phyloP scores from a whole-genome alignment of 1,140 invertebrate species.

The Leptinotarsa lineolata region DNA sequence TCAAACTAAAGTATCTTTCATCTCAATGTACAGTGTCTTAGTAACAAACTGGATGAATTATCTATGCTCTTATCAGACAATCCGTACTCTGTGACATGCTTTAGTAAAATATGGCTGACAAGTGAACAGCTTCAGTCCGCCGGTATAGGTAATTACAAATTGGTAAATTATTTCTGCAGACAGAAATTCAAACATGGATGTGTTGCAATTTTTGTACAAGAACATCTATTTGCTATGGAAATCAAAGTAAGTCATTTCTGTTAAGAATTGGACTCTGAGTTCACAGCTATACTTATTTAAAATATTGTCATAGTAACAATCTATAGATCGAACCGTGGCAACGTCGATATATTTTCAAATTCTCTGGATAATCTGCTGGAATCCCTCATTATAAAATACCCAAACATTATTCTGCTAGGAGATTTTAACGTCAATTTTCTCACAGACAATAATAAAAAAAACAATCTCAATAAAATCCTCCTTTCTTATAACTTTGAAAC shows the following conservation, averaged over 20 bases:
- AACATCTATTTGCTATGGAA: conserved; percentile 1
- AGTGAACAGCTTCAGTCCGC: conserved; percentile 12
- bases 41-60: conserved; percentile 16
- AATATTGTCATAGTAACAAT: conserved; percentile 17
- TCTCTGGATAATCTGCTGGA: conserved; percentile 17
- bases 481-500: conserved; percentile 9
- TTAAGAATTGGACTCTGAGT: background rate
- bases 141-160: conserved; percentile 17
- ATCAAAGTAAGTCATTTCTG: conserved; percentile 13
- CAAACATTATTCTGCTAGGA: conserved; percentile 16
- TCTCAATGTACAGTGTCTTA: conserved; percentile 9
- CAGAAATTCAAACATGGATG: conserved; percentile 9
- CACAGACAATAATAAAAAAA: conserved; percentile 14
- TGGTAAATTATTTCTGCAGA: conserved; percentile 16
- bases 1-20: conserved; percentile 15
- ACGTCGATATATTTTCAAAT: conserved; percentile 12
- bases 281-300: conserved; percentile 13
- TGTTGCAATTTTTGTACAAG: conserved; percentile 15
- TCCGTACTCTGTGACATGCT: conserved; percentile 10
- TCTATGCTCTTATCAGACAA: conserved; percentile 16
- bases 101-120: conserved; percentile 17
- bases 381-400: conserved; percentile 9
- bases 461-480: conserved; percentile 11
- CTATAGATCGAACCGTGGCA: conserved; percentile 10
- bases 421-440: conserved; percentile 14